Evolutionary conservation across 2,113 vertebrate species (phyloP).

Genomic region (Oryzias celebensis): DNA sequence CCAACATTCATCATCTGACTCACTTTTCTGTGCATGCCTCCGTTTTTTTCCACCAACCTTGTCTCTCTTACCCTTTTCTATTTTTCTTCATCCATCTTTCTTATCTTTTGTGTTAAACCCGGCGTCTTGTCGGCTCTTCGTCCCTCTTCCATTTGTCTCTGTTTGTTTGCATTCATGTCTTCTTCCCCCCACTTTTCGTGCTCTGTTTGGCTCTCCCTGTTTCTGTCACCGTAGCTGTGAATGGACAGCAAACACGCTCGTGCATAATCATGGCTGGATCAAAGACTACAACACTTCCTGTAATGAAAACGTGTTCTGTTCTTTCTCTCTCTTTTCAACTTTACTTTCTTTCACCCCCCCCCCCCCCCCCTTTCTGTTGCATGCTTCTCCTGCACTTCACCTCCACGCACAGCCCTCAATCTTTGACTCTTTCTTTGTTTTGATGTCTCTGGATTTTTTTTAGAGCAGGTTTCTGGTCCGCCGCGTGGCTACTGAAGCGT

Average conservation of each 20-base stretch:
- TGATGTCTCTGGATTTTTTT: constrained; percentile 2
- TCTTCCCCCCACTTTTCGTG: neutral
- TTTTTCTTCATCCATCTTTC: constrained; percentile 1
- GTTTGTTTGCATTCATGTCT: neutral
- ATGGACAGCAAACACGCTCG: constrained; percentile 1
- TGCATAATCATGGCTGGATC: constrained; percentile 6
- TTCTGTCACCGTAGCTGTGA: neutral
- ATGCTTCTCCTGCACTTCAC: constrained; percentile 10
- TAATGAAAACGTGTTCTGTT: constrained; percentile 25
- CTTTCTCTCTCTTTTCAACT: constrained; percentile 33
- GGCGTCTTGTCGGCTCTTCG: constrained; percentile 1
- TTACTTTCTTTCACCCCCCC: constrained; percentile 6
- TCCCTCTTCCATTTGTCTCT: constrained; percentile 6
- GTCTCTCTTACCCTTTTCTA: constrained; percentile 12
- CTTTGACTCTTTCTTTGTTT: constrained; percentile 25
- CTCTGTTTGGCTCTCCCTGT: constrained; percentile 2
- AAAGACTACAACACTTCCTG: constrained; percentile 5
- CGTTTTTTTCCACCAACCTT: neutral
- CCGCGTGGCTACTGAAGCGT: constrained; percentile 26
- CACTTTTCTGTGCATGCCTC: constrained; percentile 3
- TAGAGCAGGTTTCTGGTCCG: constrained; percentile 13
- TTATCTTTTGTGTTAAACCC: neutral
- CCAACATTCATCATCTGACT: constrained; percentile 50
- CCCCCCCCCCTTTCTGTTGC: neutral
- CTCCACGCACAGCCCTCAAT: constrained; percentile 1